A percentile compares a stretch with the other conserved stretches of the same genome.
These are phyloP conservation scores for Dromius quadrimaculatus DNA, from an alignment of 2,888 invertebrate species.

Conservation along the genomic window DNA sequence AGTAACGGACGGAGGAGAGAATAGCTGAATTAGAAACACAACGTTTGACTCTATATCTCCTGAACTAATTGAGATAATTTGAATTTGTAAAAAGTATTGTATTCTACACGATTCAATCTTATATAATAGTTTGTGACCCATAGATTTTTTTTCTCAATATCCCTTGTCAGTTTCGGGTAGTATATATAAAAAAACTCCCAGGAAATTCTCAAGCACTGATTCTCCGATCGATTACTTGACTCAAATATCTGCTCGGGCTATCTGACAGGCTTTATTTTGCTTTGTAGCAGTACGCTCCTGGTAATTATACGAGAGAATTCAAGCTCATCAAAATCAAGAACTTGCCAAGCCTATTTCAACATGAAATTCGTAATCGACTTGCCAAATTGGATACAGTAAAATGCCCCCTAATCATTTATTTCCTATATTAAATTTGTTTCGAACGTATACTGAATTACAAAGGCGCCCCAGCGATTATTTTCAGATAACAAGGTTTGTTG, in stretches of 20 bases:
- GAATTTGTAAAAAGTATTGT: too few species aligned
- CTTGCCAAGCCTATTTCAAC: constrained; percentile 42
- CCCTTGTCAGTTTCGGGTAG: too few species aligned
- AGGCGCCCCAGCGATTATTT: constrained; percentile 8
- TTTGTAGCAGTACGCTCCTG: constrained; percentile 27
- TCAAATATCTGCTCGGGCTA: background rate
- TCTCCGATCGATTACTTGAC: background rate
- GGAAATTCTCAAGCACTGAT: constrained; percentile 10
- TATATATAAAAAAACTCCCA: too few species aligned
- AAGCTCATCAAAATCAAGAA: constrained; percentile 43
- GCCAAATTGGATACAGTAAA: constrained; percentile 40
- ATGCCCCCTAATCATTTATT: constrained; percentile 33
- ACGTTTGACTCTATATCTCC: too few species aligned
- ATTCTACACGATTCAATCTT: too few species aligned
- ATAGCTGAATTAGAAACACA: too few species aligned
- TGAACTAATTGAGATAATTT: too few species aligned
- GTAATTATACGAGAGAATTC: constrained; percentile 38
- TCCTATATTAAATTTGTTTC: constrained; percentile 18
- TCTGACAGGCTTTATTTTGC: background rate
- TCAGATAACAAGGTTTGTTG: too few species aligned
- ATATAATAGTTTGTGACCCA: too few species aligned
- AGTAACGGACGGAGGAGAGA: too few species aligned
- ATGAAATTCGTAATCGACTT: constrained; percentile 36
- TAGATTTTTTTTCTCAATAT: too few species aligned
- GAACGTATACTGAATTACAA: constrained; percentile 22